These are phyloP conservation scores for Homarus gammarus DNA, from an alignment of 2,888 invertebrate genomes.

Conservation along the genomic window DNA sequence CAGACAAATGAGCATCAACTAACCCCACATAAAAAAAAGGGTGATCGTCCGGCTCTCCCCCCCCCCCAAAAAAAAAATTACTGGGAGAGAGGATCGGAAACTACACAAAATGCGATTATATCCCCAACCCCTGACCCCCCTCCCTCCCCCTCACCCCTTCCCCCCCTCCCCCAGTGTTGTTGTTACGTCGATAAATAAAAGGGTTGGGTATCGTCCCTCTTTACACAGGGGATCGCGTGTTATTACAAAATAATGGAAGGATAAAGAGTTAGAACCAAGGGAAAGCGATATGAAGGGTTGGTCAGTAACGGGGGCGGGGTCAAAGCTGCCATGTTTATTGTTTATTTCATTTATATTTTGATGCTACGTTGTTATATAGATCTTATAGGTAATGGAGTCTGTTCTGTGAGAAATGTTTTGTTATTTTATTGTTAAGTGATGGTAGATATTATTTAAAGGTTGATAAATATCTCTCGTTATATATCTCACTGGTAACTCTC, in stretches of 20 bases:
- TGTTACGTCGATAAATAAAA: conserved; percentile 55
- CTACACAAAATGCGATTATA: conserved; percentile 48
- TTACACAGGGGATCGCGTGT: conserved; percentile 58
- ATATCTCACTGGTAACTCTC: neutral
- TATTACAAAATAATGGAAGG: conserved; percentile 53
- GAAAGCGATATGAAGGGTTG: conserved; percentile 35
- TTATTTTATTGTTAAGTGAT: neutral
- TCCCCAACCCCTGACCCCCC: no score
- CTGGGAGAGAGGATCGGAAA: conserved; percentile 18
- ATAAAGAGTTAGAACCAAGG: conserved; percentile 36
- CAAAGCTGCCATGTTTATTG: no score
- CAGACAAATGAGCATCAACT: conserved; percentile 64
- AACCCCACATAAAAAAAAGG: conserved; percentile 32
- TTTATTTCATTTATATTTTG: no score
- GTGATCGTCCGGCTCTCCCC: no score
- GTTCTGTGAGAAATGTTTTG: no score
- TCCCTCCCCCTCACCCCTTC: no score
- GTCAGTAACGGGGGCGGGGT: neutral
- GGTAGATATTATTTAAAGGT: neutral
- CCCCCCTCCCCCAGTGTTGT: no score
- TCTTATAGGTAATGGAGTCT: no score
- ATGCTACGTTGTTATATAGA: no score
- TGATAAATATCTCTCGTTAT: neutral
- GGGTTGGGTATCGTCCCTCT: conserved; percentile 55
- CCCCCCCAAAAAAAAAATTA: no score